phyloP scores from a whole-genome alignment of 2,113 vertebrate genomes.

The Syngnathus scovelli region DNA sequence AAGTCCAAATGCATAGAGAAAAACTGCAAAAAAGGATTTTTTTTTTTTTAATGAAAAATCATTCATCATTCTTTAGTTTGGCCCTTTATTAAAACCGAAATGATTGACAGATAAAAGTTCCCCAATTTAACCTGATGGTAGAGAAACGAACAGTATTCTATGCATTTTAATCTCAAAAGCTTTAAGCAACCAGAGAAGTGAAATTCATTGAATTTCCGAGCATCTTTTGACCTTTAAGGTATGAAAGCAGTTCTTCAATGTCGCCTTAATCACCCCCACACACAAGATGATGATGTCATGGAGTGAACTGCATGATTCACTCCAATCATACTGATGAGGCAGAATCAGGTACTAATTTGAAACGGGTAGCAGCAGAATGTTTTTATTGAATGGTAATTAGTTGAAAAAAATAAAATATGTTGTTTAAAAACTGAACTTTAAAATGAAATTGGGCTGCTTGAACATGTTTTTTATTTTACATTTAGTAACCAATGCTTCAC shows the following conservation, averaged over 20 bases:
- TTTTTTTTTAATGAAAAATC: neutral
- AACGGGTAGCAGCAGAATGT: neutral
- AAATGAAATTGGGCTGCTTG: too few relatives aligned
- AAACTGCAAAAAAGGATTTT: neutral
- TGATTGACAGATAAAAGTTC: too few relatives aligned
- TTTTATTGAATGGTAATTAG: neutral
- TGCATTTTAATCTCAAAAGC: too few relatives aligned
- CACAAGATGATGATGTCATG: neutral
- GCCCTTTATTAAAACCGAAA: neutral
- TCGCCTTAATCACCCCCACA: neutral
- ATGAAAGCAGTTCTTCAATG: neutral
- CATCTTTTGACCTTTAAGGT: neutral
- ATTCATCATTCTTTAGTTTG: neutral
- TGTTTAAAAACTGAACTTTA: too few relatives aligned
- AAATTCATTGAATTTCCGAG: neutral
- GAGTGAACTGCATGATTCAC: neutral
- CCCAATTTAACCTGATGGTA: too few relatives aligned
- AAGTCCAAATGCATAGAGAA: neutral
- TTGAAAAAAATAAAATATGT: too few relatives aligned
- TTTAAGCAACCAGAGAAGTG: neutral
- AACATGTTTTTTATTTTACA: neutral
- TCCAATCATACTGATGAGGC: neutral
- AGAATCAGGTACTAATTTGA: neutral
- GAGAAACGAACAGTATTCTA: too few relatives aligned
- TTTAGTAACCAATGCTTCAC: neutral